Base-by-base conservation (phyloP, 2,888 invertebrate species). In the Dryobota labecula region DNA sequence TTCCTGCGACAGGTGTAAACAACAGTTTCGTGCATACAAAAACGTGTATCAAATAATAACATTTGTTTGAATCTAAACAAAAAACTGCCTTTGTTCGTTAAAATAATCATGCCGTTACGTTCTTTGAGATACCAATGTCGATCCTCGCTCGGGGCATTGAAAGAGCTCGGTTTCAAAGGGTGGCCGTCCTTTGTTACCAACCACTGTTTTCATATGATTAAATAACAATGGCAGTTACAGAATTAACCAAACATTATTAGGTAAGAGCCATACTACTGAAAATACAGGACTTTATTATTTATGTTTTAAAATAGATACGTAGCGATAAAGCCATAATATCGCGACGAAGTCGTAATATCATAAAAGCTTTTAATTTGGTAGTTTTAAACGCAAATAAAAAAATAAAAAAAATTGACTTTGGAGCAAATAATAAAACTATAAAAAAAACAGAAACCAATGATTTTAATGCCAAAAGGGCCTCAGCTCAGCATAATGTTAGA, bases 161-260 rank as follows among this genome's bases (percentile, higher is more conserved):
- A 60, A 70, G 63, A 70, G 65, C 69, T 72, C 51, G 64, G 53
- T 47, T 63, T 66, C 76, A 76, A 81, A 85, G 82, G 76, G 47
- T 47, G 33, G n/a, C 62, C 8, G 45, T 47, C 80, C 78, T 66
- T 64, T 73, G 61, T 54, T 66, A 30, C 60, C 27, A 68, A 67
- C 63, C 60, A 68, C 67, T 84, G 71, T 86, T 84, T 82, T 86
- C 58, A 76, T 76, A 70, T 73, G 70, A 81, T 76, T 81, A 75
- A 71, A 80, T 3, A 78, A 51, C 47, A 53, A 63, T 62, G 24
- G 53, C 56, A 64, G n/a, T 61, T 54, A 64, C 54, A 15, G 47
- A 78, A 62, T 77, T 65, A 77, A 78, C 33, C 53, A 77, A 70
- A 70, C 56, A 63, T 82, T 58, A 57, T 51, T 62, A 63, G 18